Evolutionary conservation across 1,140 invertebrate species (phyloP).

Genomic region (Copidosoma floridanum): DNA sequence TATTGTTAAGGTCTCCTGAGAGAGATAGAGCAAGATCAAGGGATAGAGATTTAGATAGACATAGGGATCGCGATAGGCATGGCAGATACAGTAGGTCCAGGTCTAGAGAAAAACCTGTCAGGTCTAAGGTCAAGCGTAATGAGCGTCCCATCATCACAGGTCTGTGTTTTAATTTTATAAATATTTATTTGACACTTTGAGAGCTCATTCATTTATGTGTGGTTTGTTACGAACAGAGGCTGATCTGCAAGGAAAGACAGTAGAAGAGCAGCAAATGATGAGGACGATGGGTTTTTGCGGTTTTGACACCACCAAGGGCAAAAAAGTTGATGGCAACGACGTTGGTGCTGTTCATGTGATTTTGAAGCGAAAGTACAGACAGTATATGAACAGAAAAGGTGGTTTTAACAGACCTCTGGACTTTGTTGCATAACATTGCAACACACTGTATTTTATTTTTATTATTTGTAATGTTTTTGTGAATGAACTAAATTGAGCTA

Average conservation of each 20-base stretch:
- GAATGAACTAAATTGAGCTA: too few species aligned
- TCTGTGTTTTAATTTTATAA: conserved; percentile 27
- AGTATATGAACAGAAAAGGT: conserved; percentile 99
- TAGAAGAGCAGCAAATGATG: conserved; percentile 95
- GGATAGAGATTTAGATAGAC: conserved; percentile 50
- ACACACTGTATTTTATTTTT: not conserved
- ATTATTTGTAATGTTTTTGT: too few species aligned
- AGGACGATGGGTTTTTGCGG: conserved; percentile 94
- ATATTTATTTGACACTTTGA: not conserved
- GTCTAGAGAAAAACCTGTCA: conserved; percentile 52
- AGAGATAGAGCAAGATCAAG: conserved; percentile 53
- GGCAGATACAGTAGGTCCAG: conserved; percentile 56
- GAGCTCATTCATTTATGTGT: not conserved
- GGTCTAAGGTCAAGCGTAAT: conserved; percentile 46
- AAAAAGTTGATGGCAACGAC: conserved; percentile 93
- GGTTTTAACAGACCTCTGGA: conserved; percentile 98
- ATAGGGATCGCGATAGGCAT: conserved; percentile 49
- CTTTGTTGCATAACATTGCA: conserved; percentile 73
- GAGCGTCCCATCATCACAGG: conserved; percentile 63
- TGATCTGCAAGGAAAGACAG: conserved; percentile 76
- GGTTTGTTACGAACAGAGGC: conserved; percentile 57
- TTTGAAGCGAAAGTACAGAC: conserved; percentile 93
- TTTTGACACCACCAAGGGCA: conserved; percentile 93
- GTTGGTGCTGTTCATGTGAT: conserved; percentile 91
- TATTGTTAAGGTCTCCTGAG: conserved; percentile 41